Evolutionary conservation across 2,113 vertebrate genomes (phyloP).

Genomic region (Mungos mungo): DNA sequence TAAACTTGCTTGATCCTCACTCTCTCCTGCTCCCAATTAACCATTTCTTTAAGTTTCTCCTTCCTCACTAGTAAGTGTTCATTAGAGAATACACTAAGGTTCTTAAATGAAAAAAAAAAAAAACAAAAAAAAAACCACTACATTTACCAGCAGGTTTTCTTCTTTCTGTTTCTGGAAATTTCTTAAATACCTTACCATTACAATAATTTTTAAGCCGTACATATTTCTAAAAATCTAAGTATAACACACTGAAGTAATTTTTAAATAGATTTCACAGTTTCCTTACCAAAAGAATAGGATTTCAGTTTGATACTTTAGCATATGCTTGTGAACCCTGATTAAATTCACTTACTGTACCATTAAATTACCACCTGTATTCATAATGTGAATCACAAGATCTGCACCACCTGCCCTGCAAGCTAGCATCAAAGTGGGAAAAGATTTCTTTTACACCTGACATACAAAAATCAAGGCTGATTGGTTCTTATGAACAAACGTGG

Average conservation of each 20-base stretch:
- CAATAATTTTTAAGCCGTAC: neutral
- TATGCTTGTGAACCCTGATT: neutral
- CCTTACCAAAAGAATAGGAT: neutral
- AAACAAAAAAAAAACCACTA: neutral
- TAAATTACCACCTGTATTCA: slow-evolving; percentile 26
- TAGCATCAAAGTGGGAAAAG: neutral
- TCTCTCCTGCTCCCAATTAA: neutral
- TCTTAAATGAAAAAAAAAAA: neutral
- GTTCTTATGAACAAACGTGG: neutral
- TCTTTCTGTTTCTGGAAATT: neutral
- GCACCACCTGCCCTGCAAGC: neutral
- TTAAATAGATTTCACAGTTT: neutral
- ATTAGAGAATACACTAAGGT: neutral
- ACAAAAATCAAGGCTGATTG: neutral
- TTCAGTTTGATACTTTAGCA: slow-evolving; percentile 7
- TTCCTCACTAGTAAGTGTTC: neutral
- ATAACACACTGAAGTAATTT: neutral
- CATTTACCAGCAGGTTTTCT: neutral
- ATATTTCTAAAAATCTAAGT: neutral
- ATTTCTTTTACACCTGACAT: neutral
- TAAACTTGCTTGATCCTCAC: neutral
- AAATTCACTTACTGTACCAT: neutral
- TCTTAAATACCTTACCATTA: slow-evolving; percentile 5
- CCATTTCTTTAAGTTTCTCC: neutral
- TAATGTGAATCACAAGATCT: neutral